Base-by-base conservation (phyloP, 2,888 invertebrate species). In the Eurytoma californica region DNA sequence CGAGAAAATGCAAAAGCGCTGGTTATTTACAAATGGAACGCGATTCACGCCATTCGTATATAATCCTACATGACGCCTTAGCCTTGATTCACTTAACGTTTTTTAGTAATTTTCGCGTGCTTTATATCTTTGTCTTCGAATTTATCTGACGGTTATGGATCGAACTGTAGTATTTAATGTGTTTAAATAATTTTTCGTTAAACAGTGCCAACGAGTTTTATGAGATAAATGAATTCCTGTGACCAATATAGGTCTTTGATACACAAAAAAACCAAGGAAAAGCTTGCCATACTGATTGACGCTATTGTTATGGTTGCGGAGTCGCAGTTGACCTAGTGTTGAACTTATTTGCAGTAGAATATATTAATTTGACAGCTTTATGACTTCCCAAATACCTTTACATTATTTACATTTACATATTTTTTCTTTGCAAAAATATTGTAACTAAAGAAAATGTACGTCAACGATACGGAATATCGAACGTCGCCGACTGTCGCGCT, bases 331-430 rank as follows among this genome's bases (percentile, higher is more conserved):
- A 86, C 80, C 87, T 89, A 89, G 89, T 87, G 88, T 89, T 90
- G 88, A 88, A 90, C 89, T 90, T 90, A 90, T 90, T 90, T 90
- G 90, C 90, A 90, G 90, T 90, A 90, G 90, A 90, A 90, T 90
- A 89, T 87, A 89, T 89, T 88, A 88, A 88, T 89, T 90, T 89
- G 88, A 89, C 84, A 88, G 89, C 89, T 89, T 86, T 87, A 88
- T 86, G 87, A 89, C 84, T 87, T 86, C 85, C 86, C 85, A 69
- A 75, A 60, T 77, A 82, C 74, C 80, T 82, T 72, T 58, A 77
- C 72, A 80, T 60, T 72, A 61, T 79, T 81, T 74, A 79, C 72
- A 81, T 72, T 77, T 79, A 72, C 63, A 77, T 74, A 79, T 39
- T 81, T 55, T 75, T 66, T 63, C 69, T 77, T 69, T 65, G 65